Evolutionary conservation across 1,140 invertebrate species (phyloP), one percentile per base, ranked within the genome.

Genomic region (Lutraria rhynchaena): DNA sequence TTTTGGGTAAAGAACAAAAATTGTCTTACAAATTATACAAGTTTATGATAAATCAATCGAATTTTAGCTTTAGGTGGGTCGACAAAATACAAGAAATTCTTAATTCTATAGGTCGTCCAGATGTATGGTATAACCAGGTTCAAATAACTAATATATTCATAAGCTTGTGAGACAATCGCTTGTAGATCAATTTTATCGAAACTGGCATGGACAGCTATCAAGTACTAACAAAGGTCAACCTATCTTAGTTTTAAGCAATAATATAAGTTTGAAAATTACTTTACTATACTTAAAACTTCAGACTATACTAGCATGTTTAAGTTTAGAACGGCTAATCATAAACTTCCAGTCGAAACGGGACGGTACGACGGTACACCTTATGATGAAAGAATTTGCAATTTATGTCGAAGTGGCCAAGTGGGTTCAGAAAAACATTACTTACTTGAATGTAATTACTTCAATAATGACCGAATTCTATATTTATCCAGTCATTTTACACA

Each of bases 11-110:
- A 37, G 51, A 58, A 57, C 31, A 33, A 15, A 57, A 55, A 58
- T 11, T 57, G 22, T 55, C 70, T 27, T 7, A 5, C 9, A 22
- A 55, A 35, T 17, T 73, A 35, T 75, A 75, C 22, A 22, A 61
- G 7, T 71, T 55, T 33, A 70, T 70, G 44, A 3, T 70, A 13
- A 70, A 51, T 51, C 67, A 31, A 29, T 22, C 19, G 4, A 22
- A 74, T n/a, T 53, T n/a, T 11, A 13, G 19, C 60, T 2, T 75
- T 53, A 60, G 46, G 61, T 44, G 17, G 57, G 29, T 27, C 4
- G 31, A 33, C 57, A 75, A 60, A 75, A 75, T 73, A 15, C 57
- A 58, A 58, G 35, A 75, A 61, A 75, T 60, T 49, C 57, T 61
- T n/a, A 31, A 60, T 17, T 29, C 1, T 35, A n/a, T 53, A 29